Percentiles rank a stretch among this genome's conserved stretches.
Conservation (phyloP, 2,888 invertebrate species). For the Morpho deidamia region DNA sequence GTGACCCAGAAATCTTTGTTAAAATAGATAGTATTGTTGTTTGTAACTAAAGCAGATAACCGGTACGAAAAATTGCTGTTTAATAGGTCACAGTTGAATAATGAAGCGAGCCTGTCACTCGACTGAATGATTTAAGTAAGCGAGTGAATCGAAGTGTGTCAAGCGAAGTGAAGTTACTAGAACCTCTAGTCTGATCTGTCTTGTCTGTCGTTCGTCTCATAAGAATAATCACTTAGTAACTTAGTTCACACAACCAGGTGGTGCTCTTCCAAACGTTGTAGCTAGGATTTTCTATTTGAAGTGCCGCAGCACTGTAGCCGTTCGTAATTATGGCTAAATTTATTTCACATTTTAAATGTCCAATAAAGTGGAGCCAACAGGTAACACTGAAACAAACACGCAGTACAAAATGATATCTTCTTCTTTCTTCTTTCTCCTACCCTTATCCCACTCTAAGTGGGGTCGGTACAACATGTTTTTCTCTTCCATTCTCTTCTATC, state of each 20-base stretch:
- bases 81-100: constrained; percentile 38
- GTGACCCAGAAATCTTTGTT: constrained; percentile 62
- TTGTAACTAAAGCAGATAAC: constrained; percentile 47
- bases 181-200: constrained; percentile 22
- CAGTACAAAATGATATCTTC: no score
- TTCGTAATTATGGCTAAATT: constrained; percentile 5
- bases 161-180: constrained; percentile 33
- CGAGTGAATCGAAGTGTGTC: constrained; percentile 43
- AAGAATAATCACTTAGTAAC: constrained; percentile 67
- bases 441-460: no score
- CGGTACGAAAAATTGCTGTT: constrained; percentile 30
- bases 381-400: background rate
- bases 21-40: constrained; percentile 51
- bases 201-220: constrained; percentile 40
- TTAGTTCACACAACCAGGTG: constrained; percentile 60
- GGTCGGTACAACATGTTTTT: no score
- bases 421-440: no score
- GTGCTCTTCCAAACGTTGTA: constrained; percentile 14
- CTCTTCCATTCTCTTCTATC: no score
- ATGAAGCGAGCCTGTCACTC: constrained; percentile 37
- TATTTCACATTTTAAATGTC: background rate
- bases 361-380: background rate
- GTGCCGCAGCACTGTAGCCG: constrained; percentile 3
- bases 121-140: constrained; percentile 37
- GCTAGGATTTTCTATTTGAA: constrained; percentile 4